A percentile compares a stretch with the other conserved stretches of the same genome.
Conservation (phyloP, 1,140 invertebrate genomes). For the Sycophaga agraensis region DNA sequence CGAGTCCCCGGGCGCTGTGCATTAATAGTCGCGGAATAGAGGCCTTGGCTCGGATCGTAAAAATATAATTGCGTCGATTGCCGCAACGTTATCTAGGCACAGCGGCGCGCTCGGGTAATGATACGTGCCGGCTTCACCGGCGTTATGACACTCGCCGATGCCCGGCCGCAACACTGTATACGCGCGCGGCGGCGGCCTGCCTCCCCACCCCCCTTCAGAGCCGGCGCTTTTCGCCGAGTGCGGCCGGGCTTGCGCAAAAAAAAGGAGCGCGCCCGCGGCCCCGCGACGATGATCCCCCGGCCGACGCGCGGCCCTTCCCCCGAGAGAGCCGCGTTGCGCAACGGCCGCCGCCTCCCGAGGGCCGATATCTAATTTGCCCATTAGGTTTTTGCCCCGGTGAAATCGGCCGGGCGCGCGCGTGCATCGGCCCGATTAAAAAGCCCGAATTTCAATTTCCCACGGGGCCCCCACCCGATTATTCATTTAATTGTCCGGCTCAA, state of each 20-base stretch:
- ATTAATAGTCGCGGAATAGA: conserved; percentile 53
- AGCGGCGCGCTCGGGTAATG: conserved; percentile 44
- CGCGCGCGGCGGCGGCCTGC: too few relatives aligned
- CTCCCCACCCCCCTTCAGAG: not conserved
- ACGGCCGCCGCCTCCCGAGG: too few relatives aligned
- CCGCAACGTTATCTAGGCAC: conserved; percentile 53
- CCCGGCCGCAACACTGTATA: not conserved
- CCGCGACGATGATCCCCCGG: too few relatives aligned
- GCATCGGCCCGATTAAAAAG: too few relatives aligned
- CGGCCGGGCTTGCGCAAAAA: too few relatives aligned
- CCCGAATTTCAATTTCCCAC: too few relatives aligned
- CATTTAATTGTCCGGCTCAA: not conserved
- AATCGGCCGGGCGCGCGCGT: too few relatives aligned
- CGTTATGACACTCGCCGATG: conserved; percentile 38
- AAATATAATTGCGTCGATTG: conserved; percentile 58
- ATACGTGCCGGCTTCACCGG: conserved; percentile 45
- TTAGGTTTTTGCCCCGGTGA: not conserved
- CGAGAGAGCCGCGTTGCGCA: too few relatives aligned
- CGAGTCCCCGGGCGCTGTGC: conserved; percentile 33
- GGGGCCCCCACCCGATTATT: too few relatives aligned
- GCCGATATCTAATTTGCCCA: too few relatives aligned
- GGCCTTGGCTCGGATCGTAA: conserved; percentile 55
- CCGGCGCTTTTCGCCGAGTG: not conserved
- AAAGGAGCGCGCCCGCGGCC: too few relatives aligned
- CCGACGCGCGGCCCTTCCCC: too few relatives aligned